Conservation (phyloP, 2,113 vertebrate species). For the Lucifuga dentata region DNA sequence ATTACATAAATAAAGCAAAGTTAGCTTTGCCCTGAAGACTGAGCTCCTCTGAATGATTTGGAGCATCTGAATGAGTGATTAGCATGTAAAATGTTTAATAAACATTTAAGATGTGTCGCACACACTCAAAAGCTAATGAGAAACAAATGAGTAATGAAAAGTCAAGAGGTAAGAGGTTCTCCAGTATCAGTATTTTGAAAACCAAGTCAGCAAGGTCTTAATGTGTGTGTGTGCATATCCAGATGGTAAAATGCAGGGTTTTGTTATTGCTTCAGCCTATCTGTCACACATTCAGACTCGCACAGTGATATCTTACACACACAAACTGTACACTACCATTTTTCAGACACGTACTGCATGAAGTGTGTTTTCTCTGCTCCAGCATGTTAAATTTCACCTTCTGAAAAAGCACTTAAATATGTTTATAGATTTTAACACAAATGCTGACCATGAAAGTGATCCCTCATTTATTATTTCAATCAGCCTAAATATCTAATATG, state of each 20-base stretch:
- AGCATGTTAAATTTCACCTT: constrained; percentile 36
- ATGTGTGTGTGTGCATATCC: constrained; percentile 38
- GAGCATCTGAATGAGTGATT: background rate
- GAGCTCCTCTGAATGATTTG: constrained; percentile 14
- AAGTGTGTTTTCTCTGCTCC: constrained; percentile 18
- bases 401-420: constrained; percentile 24
- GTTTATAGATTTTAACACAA: constrained; percentile 16
- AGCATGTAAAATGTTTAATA: constrained; percentile 45
- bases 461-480: constrained; percentile 56
- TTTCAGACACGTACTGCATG: constrained; percentile 14
- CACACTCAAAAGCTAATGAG: constrained; percentile 38
- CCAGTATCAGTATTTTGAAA: background rate
- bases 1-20: background rate
- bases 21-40: background rate
- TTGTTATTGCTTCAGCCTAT: constrained; percentile 66
- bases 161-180: background rate
- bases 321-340: constrained; percentile 18
- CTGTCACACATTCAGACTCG: constrained; percentile 54
- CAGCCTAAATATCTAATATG: constrained; percentile 58
- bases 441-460: constrained; percentile 25
- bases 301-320: constrained; percentile 1
- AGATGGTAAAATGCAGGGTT: constrained; percentile 66
- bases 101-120: constrained; percentile 43
- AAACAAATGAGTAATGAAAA: constrained; percentile 34
- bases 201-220: constrained; percentile 1